Evolutionary conservation across 1,140 invertebrate genomes (phyloP).

Genomic region (Drosophila bocki): DNA sequence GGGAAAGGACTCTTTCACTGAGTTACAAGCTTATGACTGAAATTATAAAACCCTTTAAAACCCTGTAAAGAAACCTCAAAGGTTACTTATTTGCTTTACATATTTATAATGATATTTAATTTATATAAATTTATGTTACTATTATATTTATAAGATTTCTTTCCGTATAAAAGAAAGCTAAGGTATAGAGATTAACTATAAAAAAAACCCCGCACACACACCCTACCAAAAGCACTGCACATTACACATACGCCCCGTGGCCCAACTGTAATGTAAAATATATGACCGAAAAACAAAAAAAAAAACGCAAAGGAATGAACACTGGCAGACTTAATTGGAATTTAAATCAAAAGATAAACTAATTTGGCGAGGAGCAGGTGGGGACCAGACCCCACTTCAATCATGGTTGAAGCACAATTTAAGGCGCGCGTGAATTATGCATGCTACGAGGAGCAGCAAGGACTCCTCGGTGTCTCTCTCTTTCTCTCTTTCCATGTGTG

Average conservation of each 20-base stretch:
- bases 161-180: background rate
- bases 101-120: background rate
- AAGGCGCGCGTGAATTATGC: conserved; percentile 68
- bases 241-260: conserved; percentile 14
- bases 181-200: background rate
- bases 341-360: conserved; percentile 60
- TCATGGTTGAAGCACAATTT: conserved; percentile 50
- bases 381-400: conserved; percentile 2
- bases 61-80: background rate
- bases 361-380: conserved; percentile 9
- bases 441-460: conserved; percentile 38
- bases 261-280: conserved; percentile 1
- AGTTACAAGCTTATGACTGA: background rate
- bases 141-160: background rate
- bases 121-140: too few species aligned
- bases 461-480: background rate
- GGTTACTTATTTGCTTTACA: background rate
- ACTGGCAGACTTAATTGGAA: conserved; percentile 35
- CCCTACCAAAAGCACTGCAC: background rate
- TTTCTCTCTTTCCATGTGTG: background rate
- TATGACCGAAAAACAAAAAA: conserved; percentile 3
- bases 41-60: too few species aligned
- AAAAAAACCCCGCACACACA: background rate
- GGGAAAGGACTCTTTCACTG: background rate
- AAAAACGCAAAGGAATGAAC: conserved; percentile 10